A percentile compares a stretch with the other conserved stretches of the same genome.
These are phyloP conservation scores for Rhaphigaster nebulosa DNA, from an alignment of 2,888 invertebrate genomes.

Conservation along the genomic window DNA sequence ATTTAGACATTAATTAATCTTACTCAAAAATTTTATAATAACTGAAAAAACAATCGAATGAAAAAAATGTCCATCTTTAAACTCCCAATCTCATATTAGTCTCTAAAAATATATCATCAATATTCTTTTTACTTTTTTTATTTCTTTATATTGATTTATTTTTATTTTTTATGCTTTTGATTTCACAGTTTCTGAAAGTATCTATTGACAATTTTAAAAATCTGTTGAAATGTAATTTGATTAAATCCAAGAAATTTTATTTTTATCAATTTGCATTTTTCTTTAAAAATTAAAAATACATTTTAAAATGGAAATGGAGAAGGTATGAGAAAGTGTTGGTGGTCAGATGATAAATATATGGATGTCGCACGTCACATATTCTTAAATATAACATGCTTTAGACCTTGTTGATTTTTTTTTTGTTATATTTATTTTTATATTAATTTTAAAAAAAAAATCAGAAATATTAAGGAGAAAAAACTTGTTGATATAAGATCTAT, in stretches of 20 bases:
- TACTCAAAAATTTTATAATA: neutral
- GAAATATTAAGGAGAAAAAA: slow-evolving; percentile 2
- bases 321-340: neutral
- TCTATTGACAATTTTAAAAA: too few species aligned
- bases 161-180: neutral
- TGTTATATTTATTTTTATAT: slow-evolving; percentile 52
- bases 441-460: neutral
- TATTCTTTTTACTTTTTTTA: neutral
- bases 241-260: neutral
- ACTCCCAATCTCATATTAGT: neutral
- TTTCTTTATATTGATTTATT: neutral
- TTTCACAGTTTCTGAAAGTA: neutral
- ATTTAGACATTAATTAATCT: neutral
- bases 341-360: neutral
- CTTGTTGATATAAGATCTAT: neutral
- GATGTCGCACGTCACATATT: neutral
- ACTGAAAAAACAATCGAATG: neutral
- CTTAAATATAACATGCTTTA: slow-evolving; percentile 31
- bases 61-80: neutral
- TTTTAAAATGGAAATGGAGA: neutral
- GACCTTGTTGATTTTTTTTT: neutral
- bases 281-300: neutral
- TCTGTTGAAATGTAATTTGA: neutral
- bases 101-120: neutral
- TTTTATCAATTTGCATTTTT: neutral